phyloP scores from a whole-genome alignment of 2,113 vertebrate genomes.

The Raja brachyura region DNA sequence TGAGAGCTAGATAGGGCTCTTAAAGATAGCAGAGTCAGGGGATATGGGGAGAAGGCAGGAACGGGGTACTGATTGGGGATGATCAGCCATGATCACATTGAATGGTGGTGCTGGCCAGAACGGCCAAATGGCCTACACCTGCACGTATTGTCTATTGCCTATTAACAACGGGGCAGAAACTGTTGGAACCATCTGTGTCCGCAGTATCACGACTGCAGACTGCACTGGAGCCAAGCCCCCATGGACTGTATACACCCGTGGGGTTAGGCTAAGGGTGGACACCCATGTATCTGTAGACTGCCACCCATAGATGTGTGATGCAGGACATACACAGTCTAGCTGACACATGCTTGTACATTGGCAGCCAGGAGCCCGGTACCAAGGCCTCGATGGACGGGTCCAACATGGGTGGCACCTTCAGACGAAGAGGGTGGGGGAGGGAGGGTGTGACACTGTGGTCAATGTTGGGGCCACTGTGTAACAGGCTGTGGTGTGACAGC shows the following conservation, averaged over 20 bases:
- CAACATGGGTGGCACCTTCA: neutral
- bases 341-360: neutral
- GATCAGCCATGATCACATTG: no score
- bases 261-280: neutral
- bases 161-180: no score
- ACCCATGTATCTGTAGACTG: no score
- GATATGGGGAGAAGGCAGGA: no score
- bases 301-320: neutral
- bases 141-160: no score
- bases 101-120: no score
- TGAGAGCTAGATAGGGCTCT: no score
- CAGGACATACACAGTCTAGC: neutral
- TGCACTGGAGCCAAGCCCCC: neutral
- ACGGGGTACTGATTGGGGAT: no score
- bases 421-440: neutral
- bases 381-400: neutral
- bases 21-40: no score
- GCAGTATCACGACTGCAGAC: no score
- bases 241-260: neutral
- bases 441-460: neutral
- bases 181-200: no score
- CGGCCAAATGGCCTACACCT: no score
- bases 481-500: neutral
- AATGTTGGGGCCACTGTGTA: neutral
- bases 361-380: neutral